phyloP scores from a whole-genome alignment of 2,888 invertebrate species.

The Eupithecia tripunctaria region DNA sequence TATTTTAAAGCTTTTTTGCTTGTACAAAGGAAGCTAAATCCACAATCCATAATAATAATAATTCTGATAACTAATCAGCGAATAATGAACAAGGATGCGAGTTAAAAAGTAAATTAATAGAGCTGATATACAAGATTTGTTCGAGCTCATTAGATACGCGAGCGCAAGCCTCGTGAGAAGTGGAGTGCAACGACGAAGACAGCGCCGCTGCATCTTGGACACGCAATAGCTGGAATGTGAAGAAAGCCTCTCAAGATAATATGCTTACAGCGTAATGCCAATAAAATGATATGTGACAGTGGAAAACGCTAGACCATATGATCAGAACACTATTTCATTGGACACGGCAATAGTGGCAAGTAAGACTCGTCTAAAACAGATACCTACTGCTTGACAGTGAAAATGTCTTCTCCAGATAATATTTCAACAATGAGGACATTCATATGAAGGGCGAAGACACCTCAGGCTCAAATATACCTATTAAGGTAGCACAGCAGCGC shows the following conservation, averaged over 20 bases:
- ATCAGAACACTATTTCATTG: neutral
- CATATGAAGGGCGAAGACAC: neutral
- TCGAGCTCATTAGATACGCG: constrained; percentile 55
- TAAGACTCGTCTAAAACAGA: neutral
- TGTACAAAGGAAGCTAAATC: neutral
- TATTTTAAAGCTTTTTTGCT: neutral
- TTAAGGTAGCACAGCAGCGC: constrained; percentile 1
- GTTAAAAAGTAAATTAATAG: neutral
- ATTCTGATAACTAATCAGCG: neutral
- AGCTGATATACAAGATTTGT: constrained; percentile 26
- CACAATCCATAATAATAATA: neutral
- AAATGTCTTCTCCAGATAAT: neutral
- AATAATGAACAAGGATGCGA: constrained; percentile 51
- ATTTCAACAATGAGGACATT: neutral
- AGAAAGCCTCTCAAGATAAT: constrained; percentile 61
- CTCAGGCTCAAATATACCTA: neutral
- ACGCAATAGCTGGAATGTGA: constrained; percentile 76
- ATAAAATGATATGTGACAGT: neutral
- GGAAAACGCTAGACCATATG: neutral
- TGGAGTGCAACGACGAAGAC: constrained; percentile 71
- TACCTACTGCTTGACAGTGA: neutral
- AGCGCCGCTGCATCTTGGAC: constrained; percentile 51
- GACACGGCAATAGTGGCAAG: neutral
- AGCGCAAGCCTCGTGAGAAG: constrained; percentile 69
- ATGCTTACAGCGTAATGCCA: constrained; percentile 7